phyloP scores from a whole-genome alignment of 2,113 vertebrate species.

The Percopsis transmontana region DNA sequence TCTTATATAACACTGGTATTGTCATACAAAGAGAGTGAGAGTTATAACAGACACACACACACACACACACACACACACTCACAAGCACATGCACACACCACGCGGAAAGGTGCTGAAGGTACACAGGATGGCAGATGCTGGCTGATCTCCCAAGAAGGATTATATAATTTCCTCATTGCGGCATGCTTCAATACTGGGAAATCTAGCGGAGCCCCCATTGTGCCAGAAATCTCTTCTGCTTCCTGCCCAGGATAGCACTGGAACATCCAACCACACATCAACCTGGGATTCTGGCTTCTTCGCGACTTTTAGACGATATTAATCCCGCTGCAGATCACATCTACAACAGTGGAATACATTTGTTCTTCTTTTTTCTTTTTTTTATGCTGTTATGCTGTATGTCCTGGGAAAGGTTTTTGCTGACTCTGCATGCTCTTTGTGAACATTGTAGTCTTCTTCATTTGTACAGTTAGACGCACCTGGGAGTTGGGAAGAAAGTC shows the following conservation, averaged over 20 bases:
- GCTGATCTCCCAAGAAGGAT: constrained; percentile 64
- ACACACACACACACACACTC: constrained; percentile 18
- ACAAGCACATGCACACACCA: constrained; percentile 24
- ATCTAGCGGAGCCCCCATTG: constrained; percentile 53
- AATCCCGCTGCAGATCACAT: constrained; percentile 48
- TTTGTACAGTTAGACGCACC: constrained; percentile 5
- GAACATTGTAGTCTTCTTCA: constrained; percentile 3
- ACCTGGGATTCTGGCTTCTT: constrained; percentile 44
- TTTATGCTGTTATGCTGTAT: neutral
- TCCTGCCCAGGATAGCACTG: constrained; percentile 48
- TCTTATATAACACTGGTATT: constrained; percentile 50
- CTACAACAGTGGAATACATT: constrained; percentile 35
- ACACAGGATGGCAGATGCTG: constrained; percentile 58
- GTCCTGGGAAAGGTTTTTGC: constrained; percentile 24
- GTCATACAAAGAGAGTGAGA: neutral
- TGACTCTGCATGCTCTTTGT: constrained; percentile 24
- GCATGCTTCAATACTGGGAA: constrained; percentile 60
- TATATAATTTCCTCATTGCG: constrained; percentile 72
- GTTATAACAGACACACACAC: constrained; percentile 14
- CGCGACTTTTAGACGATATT: constrained; percentile 40
- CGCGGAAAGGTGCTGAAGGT: constrained; percentile 40
- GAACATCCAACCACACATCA: constrained; percentile 56
- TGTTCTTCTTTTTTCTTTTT: neutral
- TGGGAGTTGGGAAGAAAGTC: neutral
- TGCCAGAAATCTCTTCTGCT: constrained; percentile 44